Conservation (phyloP, 2,797 vertebrate genomes). For the Channa striata region DNA sequence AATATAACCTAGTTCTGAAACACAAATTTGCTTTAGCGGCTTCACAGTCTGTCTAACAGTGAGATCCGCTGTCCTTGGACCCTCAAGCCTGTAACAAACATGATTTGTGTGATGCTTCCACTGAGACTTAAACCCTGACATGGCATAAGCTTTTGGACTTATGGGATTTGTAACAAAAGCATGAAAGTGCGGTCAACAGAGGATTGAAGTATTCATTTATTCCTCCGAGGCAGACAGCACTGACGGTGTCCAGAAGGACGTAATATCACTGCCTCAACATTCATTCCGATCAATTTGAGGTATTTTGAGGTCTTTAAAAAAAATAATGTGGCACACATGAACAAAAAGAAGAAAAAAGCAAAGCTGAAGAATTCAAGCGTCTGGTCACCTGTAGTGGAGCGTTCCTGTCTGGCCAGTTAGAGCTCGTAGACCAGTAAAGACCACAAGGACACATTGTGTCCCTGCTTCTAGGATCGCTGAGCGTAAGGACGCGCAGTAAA, state of each 20-base stretch:
- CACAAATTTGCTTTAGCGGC: too few species aligned
- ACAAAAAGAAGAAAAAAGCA: background rate
- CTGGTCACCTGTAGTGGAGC: background rate
- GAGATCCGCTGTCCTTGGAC: too few species aligned
- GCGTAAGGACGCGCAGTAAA: background rate
- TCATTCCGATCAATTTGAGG: background rate
- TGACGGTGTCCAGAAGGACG: background rate
- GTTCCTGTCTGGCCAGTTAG: too few species aligned
- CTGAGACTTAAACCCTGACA: slow-evolving; percentile 22
- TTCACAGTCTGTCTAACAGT: too few species aligned
- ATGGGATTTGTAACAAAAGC: slow-evolving; percentile 55
- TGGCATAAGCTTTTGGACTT: slow-evolving; percentile 38
- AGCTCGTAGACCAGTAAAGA: background rate
- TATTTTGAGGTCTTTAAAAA: too few species aligned
- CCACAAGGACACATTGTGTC: background rate
- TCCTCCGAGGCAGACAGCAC: slow-evolving; percentile 16
- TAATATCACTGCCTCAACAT: background rate
- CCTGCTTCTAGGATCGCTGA: background rate
- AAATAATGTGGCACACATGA: too few species aligned
- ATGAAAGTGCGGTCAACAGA: slow-evolving; percentile 30
- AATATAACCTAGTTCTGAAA: too few species aligned
- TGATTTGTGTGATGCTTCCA: slow-evolving; percentile 14
- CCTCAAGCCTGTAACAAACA: slow-evolving; percentile 41
- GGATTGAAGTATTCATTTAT: slow-evolving; percentile 42
- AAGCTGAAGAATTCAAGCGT: too few species aligned